Percentiles rank a stretch among this genome's conserved stretches.
These are phyloP conservation scores for Trisateles emortualis DNA, from an alignment of 2,888 invertebrate species.

Conservation along the genomic window DNA sequence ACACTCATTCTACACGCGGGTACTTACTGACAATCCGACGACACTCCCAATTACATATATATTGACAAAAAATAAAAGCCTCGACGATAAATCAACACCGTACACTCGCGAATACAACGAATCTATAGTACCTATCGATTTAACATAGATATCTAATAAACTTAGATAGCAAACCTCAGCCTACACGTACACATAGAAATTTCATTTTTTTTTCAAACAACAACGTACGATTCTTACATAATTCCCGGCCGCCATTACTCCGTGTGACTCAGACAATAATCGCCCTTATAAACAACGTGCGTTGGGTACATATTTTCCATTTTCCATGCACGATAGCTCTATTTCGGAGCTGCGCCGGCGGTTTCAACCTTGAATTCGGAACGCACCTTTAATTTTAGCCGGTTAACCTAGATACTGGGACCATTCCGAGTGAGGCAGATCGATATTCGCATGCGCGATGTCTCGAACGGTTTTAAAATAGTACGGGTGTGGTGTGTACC, in stretches of 20 bases:
- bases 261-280: conserved; percentile 67
- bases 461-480: conserved; percentile 67
- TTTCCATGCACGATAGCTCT: conserved; percentile 78
- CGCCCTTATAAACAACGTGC: conserved; percentile 69
- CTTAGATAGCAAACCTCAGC: conserved; percentile 21
- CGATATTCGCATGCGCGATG: conserved; percentile 83
- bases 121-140: conserved; percentile 37
- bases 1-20: conserved; percentile 57
- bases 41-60: conserved; percentile 58
- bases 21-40: conserved; percentile 74
- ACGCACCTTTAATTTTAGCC: conserved; percentile 87
- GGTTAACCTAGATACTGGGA: conserved; percentile 85
- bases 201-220: conserved; percentile 64
- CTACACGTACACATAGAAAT: conserved; percentile 46
- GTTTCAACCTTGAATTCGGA: conserved; percentile 82
- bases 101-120: conserved; percentile 57
- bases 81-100: conserved; percentile 49
- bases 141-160: conserved; percentile 29
- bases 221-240: conserved; percentile 81
- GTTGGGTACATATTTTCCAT: conserved; percentile 69
- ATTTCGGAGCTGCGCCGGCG: conserved; percentile 83
- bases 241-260: conserved; percentile 77
- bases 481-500: conserved; percentile 66
- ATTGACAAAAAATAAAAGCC: conserved; percentile 40
- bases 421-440: conserved; percentile 75